phyloP scores from a whole-genome alignment of 2,113 vertebrate species.

The Zootoca vivipara region DNA sequence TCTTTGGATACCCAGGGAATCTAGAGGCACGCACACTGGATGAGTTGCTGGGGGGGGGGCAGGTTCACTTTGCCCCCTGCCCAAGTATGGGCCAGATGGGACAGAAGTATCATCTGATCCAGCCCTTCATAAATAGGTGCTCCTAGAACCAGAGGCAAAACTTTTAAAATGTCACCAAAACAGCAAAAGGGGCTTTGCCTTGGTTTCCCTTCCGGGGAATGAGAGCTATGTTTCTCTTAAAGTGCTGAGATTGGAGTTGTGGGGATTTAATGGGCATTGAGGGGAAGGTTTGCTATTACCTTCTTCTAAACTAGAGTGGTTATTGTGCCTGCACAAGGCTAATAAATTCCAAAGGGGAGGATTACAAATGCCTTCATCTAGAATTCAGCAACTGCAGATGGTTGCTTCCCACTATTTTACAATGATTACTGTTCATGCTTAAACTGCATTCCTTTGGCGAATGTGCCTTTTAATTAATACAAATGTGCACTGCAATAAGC shows the following conservation, averaged over 20 bases:
- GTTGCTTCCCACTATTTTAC: constrained; percentile 46
- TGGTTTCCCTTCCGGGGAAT: constrained; percentile 53
- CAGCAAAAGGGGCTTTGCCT: constrained; percentile 1
- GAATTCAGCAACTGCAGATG: constrained; percentile 56
- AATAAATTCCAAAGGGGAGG: constrained; percentile 67
- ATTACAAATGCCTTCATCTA: constrained; percentile 59
- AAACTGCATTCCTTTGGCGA: constrained; percentile 46
- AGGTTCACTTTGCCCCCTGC: background rate
- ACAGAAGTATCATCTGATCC: background rate
- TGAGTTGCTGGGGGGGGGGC: too few relatives aligned
- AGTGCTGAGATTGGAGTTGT: constrained; percentile 46
- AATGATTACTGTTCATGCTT: constrained; percentile 33
- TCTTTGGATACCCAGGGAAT: background rate
- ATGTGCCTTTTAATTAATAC: constrained; percentile 51
- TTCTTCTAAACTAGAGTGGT: constrained; percentile 55
- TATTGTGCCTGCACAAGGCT: constrained; percentile 62
- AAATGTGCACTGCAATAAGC: background rate
- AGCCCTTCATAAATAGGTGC: background rate
- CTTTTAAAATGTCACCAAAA: constrained; percentile 23
- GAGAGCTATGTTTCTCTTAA: constrained; percentile 35
- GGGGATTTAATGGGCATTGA: constrained; percentile 31
- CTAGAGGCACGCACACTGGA: background rate
- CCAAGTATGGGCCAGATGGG: background rate
- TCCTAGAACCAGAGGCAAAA: background rate
- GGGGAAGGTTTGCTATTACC: constrained; percentile 46